Conservation (phyloP, 1,140 invertebrate species). For the Pogonus chalceus region DNA sequence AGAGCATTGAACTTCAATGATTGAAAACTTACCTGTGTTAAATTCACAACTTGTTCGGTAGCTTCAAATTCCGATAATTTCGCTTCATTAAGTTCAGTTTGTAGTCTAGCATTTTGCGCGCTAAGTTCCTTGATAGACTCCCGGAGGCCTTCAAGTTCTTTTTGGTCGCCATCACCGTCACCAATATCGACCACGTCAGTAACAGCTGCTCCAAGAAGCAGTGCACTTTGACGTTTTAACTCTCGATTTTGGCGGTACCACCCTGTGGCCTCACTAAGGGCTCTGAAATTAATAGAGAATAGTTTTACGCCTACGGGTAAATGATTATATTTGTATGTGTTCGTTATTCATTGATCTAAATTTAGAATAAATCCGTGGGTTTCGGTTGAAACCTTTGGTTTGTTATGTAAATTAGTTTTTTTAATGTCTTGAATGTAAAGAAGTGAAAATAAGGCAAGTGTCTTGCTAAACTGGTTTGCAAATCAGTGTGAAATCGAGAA, state of each 20-base stretch:
- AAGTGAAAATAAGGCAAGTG: not conserved
- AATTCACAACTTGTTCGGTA: slow-evolving; percentile 46
- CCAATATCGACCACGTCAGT: slow-evolving; percentile 33
- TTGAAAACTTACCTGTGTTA: slow-evolving; percentile 35
- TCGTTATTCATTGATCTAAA: slow-evolving; percentile 11
- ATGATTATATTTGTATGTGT: too few relatives aligned
- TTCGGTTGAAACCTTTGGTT: too few relatives aligned
- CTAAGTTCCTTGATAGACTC: slow-evolving; percentile 55
- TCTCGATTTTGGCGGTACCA: slow-evolving; percentile 67
- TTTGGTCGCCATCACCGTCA: slow-evolving; percentile 44
- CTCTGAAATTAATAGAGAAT: slow-evolving; percentile 40
- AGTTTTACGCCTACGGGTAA: slow-evolving; percentile 10
- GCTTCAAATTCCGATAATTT: slow-evolving; percentile 59
- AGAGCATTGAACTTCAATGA: not conserved
- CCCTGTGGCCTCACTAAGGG: slow-evolving; percentile 45
- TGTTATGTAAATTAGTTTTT: too few relatives aligned
- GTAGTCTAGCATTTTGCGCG: slow-evolving; percentile 49
- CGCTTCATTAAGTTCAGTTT: slow-evolving; percentile 53
- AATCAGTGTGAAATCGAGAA: not conserved
- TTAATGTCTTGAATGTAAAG: too few relatives aligned
- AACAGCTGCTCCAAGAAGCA: slow-evolving; percentile 39
- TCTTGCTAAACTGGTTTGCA: not conserved
- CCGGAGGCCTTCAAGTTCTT: slow-evolving; percentile 53
- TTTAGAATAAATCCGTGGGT: slow-evolving; percentile 3
- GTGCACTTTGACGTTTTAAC: slow-evolving; percentile 53